Conservation (phyloP, 2,888 invertebrate genomes). For the Thymelicus sylvestris region DNA sequence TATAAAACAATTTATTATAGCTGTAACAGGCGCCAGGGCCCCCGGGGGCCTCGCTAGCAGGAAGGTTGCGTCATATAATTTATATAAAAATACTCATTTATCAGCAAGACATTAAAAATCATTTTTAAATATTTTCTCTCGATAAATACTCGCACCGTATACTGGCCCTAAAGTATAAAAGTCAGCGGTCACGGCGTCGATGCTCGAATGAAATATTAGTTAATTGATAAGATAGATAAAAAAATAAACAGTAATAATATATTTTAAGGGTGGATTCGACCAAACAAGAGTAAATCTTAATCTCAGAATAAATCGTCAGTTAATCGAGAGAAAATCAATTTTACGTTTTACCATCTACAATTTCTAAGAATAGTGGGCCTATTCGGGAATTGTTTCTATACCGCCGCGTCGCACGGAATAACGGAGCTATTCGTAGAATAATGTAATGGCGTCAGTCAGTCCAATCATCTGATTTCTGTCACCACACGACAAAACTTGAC, state of each 20-base stretch:
- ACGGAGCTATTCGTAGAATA: too few relatives aligned
- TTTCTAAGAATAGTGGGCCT: too few relatives aligned
- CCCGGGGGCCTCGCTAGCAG: conserved; percentile 37
- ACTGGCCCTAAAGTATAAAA: conserved; percentile 24
- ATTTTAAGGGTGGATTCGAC: too few relatives aligned
- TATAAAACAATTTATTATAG: conserved; percentile 54
- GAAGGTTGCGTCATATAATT: conserved; percentile 40
- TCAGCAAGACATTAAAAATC: conserved; percentile 43
- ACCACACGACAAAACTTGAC: too few relatives aligned
- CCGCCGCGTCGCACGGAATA: too few relatives aligned
- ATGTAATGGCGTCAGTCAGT: too few relatives aligned
- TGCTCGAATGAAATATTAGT: conserved; percentile 48
- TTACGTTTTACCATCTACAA: too few relatives aligned
- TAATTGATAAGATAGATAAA: conserved; percentile 64
- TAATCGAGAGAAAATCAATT: too few relatives aligned
- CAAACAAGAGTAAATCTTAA: too few relatives aligned
- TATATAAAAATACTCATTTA: conserved; percentile 55
- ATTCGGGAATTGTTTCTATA: too few relatives aligned
- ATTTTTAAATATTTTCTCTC: conserved; percentile 43
- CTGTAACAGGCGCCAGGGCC: not conserved
- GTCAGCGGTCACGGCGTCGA: conserved; percentile 30
- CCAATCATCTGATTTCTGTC: too few relatives aligned
- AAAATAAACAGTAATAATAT: conserved; percentile 65
- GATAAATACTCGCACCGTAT: conserved; percentile 34
- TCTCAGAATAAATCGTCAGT: too few relatives aligned